A percentile compares a stretch with the other conserved stretches of the same genome.
These are phyloP conservation scores for Drosophila limbata DNA, from an alignment of 2,888 invertebrate genomes.

Conservation along the genomic window DNA sequence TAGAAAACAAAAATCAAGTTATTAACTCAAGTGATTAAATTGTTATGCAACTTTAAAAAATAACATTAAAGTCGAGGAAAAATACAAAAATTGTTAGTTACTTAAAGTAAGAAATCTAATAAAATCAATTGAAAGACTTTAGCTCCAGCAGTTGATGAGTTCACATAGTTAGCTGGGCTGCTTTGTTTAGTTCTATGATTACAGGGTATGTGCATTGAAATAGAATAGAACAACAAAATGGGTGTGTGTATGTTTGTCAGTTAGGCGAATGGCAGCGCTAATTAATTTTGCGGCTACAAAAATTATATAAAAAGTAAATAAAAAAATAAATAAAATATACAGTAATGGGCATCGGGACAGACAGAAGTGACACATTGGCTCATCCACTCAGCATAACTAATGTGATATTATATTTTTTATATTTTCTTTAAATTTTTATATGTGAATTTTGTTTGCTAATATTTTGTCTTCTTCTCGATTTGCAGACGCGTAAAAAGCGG, in stretches of 20 bases:
- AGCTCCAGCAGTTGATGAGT: background rate
- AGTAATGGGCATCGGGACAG: conserved; percentile 59
- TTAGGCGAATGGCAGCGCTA: conserved; percentile 66
- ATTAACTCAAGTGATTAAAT: background rate
- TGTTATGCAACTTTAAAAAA: background rate
- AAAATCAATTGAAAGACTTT: background rate
- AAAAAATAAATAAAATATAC: conserved; percentile 68
- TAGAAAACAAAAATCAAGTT: background rate
- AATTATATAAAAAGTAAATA: conserved; percentile 67
- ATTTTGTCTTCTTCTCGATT: conserved; percentile 41
- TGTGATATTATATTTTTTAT: conserved; percentile 37
- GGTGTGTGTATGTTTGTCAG: conserved; percentile 19
- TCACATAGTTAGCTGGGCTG: background rate
- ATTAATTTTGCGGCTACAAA: conserved; percentile 68
- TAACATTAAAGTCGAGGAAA: background rate
- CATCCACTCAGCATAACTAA: conserved; percentile 64
- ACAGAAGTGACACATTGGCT: conserved; percentile 67
- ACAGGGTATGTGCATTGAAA: conserved; percentile 27
- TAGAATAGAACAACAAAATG: conserved; percentile 7
- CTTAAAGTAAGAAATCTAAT: background rate
- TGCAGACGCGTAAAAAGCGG: conserved; percentile 94
- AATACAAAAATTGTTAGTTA: background rate
- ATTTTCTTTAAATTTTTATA: background rate
- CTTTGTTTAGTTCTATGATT: background rate
- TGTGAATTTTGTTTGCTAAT: background rate